These are phyloP conservation scores for Poeciliopsis occidentalis DNA, from an alignment of 2,113 vertebrate species.

Conservation along the genomic window DNA sequence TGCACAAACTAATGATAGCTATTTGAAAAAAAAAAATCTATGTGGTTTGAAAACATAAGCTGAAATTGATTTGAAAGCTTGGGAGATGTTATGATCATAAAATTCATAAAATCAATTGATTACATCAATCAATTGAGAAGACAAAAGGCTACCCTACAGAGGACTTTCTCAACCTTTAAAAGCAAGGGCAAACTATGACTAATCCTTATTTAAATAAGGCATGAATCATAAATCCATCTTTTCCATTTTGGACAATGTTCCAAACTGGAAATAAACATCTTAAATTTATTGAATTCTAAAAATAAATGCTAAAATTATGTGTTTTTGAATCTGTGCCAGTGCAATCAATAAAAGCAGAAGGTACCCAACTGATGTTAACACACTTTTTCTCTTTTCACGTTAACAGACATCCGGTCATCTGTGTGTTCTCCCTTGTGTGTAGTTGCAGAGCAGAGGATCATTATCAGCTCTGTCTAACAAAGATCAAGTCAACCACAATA, in stretches of 20 bases:
- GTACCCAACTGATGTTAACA: constrained; percentile 40
- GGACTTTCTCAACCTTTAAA: constrained; percentile 4
- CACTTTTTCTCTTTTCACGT: constrained; percentile 15
- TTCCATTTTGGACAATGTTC: background rate
- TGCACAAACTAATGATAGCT: constrained; percentile 46
- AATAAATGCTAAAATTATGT: background rate
- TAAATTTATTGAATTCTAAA: background rate
- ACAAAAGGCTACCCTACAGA: constrained; percentile 26
- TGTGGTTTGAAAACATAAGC: constrained; percentile 54
- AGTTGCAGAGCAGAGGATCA: constrained; percentile 49
- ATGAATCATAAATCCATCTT: too few relatives aligned
- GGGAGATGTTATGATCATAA: constrained; percentile 13
- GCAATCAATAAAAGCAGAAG: constrained; percentile 26
- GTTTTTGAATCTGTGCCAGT: background rate
- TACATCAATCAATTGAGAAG: constrained; percentile 28
- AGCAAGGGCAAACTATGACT: background rate
- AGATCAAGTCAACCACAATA: constrained; percentile 52
- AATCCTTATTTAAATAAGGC: constrained; percentile 2
- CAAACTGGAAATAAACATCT: background rate
- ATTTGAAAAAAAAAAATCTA: constrained; percentile 53
- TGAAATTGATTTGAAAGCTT: constrained; percentile 41
- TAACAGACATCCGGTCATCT: constrained; percentile 12
- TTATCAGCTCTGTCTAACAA: constrained; percentile 59
- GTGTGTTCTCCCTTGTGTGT: constrained; percentile 43
- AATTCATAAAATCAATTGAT: too few relatives aligned